phyloP scores from a whole-genome alignment of 2,113 vertebrate genomes.

The Macquaria australasica region DNA sequence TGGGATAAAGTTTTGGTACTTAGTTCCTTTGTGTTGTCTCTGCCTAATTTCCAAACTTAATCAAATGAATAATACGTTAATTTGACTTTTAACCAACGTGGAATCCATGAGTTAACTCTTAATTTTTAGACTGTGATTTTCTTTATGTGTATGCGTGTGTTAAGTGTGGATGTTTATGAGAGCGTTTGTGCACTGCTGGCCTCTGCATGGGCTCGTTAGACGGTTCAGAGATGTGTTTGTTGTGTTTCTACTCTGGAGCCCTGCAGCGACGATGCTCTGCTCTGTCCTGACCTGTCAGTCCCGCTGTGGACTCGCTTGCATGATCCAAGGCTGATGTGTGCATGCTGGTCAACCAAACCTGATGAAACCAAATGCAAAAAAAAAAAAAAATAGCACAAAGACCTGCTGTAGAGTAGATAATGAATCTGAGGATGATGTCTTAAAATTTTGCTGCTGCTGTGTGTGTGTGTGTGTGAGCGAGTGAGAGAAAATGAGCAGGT shows the following conservation, averaged over 20 bases:
- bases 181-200: conserved; percentile 70
- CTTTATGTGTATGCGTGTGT: conserved; percentile 50
- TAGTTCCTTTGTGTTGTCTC: conserved; percentile 5
- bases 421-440: conserved; percentile 59
- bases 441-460: conserved; percentile 63
- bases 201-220: conserved; percentile 79
- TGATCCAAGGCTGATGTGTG: conserved; percentile 77
- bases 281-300: conserved; percentile 65
- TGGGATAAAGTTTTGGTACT: neutral
- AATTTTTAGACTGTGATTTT: conserved; percentile 67
- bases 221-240: conserved; percentile 62
- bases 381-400: conserved; percentile 20
- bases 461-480: conserved; percentile 27
- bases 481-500: conserved; percentile 40
- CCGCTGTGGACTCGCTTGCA: conserved; percentile 73
- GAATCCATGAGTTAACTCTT: conserved; percentile 81
- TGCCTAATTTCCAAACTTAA: conserved; percentile 17
- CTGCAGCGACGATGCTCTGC: conserved; percentile 61
- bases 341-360: conserved; percentile 82
- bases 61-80: neutral
- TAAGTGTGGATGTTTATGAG: conserved; percentile 51
- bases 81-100: conserved; percentile 35
- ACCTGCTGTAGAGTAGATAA: conserved; percentile 58
- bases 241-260: conserved; percentile 69
- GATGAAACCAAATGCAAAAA: conserved; percentile 79